Evolutionary conservation across 2,113 vertebrate genomes (phyloP), one percentile per base, ranked within the genome.

Genomic region (Typhlomys cinereus): DNA sequence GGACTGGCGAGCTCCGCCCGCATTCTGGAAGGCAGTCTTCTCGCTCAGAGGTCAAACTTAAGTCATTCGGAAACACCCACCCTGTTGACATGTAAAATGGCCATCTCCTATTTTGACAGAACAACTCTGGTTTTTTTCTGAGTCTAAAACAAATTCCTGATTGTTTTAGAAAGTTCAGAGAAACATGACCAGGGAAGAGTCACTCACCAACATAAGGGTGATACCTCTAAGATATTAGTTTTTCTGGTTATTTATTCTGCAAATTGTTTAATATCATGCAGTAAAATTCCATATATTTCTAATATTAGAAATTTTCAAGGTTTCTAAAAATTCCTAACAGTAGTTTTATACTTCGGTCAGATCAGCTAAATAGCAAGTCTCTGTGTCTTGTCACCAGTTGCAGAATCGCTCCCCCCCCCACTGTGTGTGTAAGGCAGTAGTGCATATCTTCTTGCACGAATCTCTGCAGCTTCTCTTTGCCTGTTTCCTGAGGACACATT

Each of bases 171-270:
- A 66, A 73, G 84, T 25, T 11, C 62, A 50, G 80, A 36, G 69
- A 44, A 81, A 48, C 50, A 64, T 2, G 39, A 21, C 9, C 1
- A 3, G 13, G 73, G 27, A 15, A 12, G 25, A 27, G 50, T n/a
- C 88, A 2, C 44, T 2, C 0, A 0, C 0, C 7, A 25, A 48
- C 1, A n/a, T n/a, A n/a, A n/a, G n/a, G n/a, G n/a, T n/a, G n/a
- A n/a, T n/a, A n/a, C n/a, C n/a, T n/a, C 15, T 18, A 0, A 11
- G 1, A 20, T 1, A 6, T 21, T 12, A 41, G 39, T 59, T n/a
- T 61, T 8, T 29, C 29, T 36, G 6, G 9, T 59, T n/a, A 2
- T 10, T 25, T 20, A 20, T 54, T 18, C 78, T n/a, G 21, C 1
- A 21, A 23, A 20, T 41, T 7, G 31, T 29, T 2, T 39, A 20